Percentiles rank a stretch among this genome's conserved stretches.
phyloP scores from a whole-genome alignment of 2,888 invertebrate genomes.

The Enoplolaimus lenunculus region DNA sequence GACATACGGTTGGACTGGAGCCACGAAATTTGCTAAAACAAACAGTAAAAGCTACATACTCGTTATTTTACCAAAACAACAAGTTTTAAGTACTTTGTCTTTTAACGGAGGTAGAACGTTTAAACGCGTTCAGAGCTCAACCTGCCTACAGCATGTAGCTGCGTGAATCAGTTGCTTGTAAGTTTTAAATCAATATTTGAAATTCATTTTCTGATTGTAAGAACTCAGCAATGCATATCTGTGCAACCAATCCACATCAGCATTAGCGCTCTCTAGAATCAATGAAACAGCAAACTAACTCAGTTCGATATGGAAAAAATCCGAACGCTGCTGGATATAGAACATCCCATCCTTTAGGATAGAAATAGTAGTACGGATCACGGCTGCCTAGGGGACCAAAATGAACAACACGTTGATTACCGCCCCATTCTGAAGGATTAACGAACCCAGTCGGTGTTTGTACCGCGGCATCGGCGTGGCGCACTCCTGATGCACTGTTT shows the following conservation, averaged over 20 bases:
- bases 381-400: slow-evolving; percentile 40
- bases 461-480: slow-evolving; percentile 6
- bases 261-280: too few species aligned
- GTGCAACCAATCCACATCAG: too few species aligned
- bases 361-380: slow-evolving; percentile 40
- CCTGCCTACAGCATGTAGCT: too few species aligned
- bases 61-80: too few species aligned
- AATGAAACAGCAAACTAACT: slow-evolving; percentile 27
- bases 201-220: too few species aligned
- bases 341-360: slow-evolving; percentile 41
- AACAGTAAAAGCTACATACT: too few species aligned
- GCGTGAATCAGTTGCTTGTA: too few species aligned
- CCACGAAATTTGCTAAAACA: slow-evolving; percentile 38
- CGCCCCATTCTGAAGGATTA: slow-evolving; percentile 21
- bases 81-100: too few species aligned
- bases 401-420: slow-evolving; percentile 30
- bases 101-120: too few species aligned
- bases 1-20: slow-evolving; percentile 33
- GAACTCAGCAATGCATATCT: too few species aligned
- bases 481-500: neutral
- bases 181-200: neutral
- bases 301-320: slow-evolving; percentile 39
- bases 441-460: slow-evolving; percentile 12
- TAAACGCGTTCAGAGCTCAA: too few species aligned
- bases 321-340: slow-evolving; percentile 40